Base-by-base conservation (phyloP, 2,888 invertebrate genomes). In the Parapristionchus giblindavisi region DNA sequence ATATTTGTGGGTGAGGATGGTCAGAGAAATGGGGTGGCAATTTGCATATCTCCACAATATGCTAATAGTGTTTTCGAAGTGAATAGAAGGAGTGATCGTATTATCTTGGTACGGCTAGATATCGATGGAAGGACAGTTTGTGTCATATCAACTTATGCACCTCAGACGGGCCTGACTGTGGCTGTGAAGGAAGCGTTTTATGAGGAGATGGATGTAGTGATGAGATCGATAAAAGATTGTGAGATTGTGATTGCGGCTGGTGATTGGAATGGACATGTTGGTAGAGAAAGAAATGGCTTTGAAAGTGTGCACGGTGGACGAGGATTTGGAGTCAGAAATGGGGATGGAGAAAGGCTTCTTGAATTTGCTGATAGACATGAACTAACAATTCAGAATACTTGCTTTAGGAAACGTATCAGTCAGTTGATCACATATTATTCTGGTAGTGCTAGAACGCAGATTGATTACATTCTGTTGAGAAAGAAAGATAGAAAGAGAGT, bases 251-350 rank as follows among this genome's bases (percentile, higher is more conserved):
- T 65, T 5, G 2, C 48, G 48, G 43, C 21, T 1, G 65, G 65
- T 17, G 65, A 65, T 48, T 65, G 65, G 65, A 65, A 65, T 48
- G 65, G 48, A 1, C 65, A 65, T 48, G 65, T 65, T 1, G 65
- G 65, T 29, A 65, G 48, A 21, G 29, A 43, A 21, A 14, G 43
- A 4, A 48, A 43, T 29, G 29, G 48, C 2, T 29, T 48, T 29
- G 6, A 2, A 1, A 29, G 48, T 29, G 43, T 48, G 27, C 65
- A 65, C 17, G 65, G 65, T 21, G 65, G 48, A 11, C 11, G 48
- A 32, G 65, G 48, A 29, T 65, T 17, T 32, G 65, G 65, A 14
- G 48, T 29, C 5, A 29, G 34, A n/a, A 65, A 65, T 65, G 3
- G 29, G 43, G 65, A 48, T 29, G 65, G 65, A 21, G 21, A 40